Evolutionary conservation across 2,113 vertebrate species (phyloP), one percentile per base, ranked within the genome.

Genomic region (Hemiscyllium ocellatum): DNA sequence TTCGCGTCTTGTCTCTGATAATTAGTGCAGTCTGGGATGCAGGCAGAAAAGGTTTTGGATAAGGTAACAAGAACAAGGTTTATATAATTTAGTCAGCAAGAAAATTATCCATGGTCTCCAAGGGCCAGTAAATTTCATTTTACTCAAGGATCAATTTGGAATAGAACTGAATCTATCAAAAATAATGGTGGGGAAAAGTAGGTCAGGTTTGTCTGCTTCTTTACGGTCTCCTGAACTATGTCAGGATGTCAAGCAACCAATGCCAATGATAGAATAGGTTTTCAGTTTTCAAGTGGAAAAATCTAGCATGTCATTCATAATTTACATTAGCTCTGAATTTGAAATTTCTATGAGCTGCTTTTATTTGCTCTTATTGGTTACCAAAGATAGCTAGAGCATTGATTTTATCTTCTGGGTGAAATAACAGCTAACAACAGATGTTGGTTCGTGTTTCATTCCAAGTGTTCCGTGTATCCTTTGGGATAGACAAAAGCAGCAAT

Each of bases 341-440:
- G 61, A 20, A 66, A 83, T 83, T 83, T 17, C 37, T 42, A 19
- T 20, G 19, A 83, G 80, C 20, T 42, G 42, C 80, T 42, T 93
- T 68, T 93, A 7, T 93, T 93, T 68, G 89, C 37, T 65, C 33
- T 93, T 66, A 37, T 66, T 2, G 19, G n/a, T 20, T 65, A n/a
- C 26, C 29, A 91, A 19, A 20, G n/a, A 66, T 37, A 66, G 20
- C 33, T 37, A 93, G n/a, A 66, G 6, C 61, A 93, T 93, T 66
- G n/a, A 93, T 95, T 94, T 42, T 72, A 95, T 95, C 93, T 70
- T 70, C n/a, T 4, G 42, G 68, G 37, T 70, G 19, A 70, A 95
- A 95, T 70, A 72, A 72, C 68, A 72, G 37, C 22, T 3, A 70
- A 47, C 6, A 72, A 95, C 37, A 72, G n/a, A 95, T 29, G 37